phyloP scores from a whole-genome alignment of 2,113 vertebrate genomes.

The Glaucidium brasilianum region DNA sequence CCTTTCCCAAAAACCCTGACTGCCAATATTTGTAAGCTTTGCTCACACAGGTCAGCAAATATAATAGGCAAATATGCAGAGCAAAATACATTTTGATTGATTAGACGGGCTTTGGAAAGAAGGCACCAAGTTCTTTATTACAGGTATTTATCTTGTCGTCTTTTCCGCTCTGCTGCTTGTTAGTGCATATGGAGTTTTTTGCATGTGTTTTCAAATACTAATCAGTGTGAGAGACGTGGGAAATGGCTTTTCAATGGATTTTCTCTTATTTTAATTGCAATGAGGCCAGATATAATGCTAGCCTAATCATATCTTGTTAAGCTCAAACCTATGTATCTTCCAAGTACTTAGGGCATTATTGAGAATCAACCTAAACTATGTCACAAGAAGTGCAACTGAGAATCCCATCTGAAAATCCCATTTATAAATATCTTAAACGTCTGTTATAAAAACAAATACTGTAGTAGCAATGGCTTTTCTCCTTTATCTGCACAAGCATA shows the following conservation, averaged over 20 bases:
- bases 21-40: constrained; percentile 19
- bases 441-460: background rate
- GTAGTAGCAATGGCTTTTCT: background rate
- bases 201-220: background rate
- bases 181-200: background rate
- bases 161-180: background rate
- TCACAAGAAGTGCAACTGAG: background rate
- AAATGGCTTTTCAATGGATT: background rate
- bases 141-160: constrained; percentile 7
- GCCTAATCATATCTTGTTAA: background rate
- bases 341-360: background rate
- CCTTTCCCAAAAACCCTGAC: background rate
- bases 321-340: background rate
- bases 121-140: background rate
- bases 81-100: constrained; percentile 45
- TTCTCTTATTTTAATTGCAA: constrained; percentile 15
- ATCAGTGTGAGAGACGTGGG: background rate
- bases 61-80: constrained; percentile 21
- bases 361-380: background rate
- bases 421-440: background rate
- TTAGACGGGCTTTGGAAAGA: background rate
- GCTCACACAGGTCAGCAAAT: constrained; percentile 33
- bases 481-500: fast-evolving
- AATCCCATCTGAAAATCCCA: background rate
- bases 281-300: background rate